Base-by-base conservation (phyloP, 1,140 invertebrate species). In the Hydropsyche tenuis region DNA sequence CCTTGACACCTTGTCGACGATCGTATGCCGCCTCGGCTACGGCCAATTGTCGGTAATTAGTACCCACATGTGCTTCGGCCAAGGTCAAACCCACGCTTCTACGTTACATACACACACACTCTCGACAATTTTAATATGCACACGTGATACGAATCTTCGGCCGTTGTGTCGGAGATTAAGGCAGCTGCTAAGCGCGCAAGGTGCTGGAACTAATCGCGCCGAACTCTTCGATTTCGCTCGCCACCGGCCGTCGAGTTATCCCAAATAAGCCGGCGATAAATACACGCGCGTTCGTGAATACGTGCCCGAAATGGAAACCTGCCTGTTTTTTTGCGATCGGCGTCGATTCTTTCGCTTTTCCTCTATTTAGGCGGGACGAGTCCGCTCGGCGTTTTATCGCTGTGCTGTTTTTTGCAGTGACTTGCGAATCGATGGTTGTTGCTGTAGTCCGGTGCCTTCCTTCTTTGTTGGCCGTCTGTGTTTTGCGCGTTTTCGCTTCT, bases 11-110 rank as follows among this genome's bases (percentile, higher is more conserved):
- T 66, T 18, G 12, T 45, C 16, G 5, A 27, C 30, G 64, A 63
- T 43, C 1, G 56, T 62, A 23, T 3, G 12, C 4, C 12, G 23
- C 12, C 12, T 14, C 23, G 56, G 22, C 43, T 43, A 6, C 23
- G 14, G 16, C n/a, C 22, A 69, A 69, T 69, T 69, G 65, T 42
- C 37, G 65, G 43, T 69, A 69, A 69, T 69, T 69, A 69, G 65
- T 69, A 51, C 45, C 45, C 65, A 51, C 65, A 69, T 69, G 65
- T 69, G 65, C 65, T 69, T 27, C 4, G 46, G 22, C 22, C 37
- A 69, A 69, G 65, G 65, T 69, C 65, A 51, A 65, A 25, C 65
- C 65, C 65, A 51, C 37, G 43, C 37, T 69, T 46, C 12, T 30
- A 69, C 30, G 30, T 37, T 9, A 4, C 30, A 4, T 9, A 37